Evolutionary conservation across 2,888 invertebrate species (phyloP).

Genomic region (Bombyx huttoni): DNA sequence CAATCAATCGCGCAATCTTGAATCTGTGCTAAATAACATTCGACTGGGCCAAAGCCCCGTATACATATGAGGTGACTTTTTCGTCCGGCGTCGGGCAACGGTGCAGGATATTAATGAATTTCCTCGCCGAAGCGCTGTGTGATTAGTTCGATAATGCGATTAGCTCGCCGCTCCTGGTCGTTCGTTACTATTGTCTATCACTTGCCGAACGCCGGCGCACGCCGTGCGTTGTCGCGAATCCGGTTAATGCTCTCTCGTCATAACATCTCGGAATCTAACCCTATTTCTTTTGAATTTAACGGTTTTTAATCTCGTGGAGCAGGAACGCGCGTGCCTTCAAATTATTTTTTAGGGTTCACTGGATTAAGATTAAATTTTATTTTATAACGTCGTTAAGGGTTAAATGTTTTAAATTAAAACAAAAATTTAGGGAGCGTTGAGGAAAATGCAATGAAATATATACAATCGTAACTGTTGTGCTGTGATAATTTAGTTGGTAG

Average conservation of each 20-base stretch:
- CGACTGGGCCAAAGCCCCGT: not conserved
- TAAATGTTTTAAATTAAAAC: no score
- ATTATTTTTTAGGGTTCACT: no score
- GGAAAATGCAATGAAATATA: no score
- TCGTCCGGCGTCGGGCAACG: conserved; percentile 27
- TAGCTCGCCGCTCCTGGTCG: conserved; percentile 35
- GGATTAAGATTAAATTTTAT: no score
- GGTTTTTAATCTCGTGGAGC: no score
- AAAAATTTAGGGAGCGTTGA: no score
- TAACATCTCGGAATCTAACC: no score
- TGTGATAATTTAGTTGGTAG: no score
- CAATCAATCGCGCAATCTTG: not conserved
- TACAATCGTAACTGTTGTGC: no score
- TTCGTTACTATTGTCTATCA: conserved; percentile 26
- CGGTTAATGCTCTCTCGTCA: not conserved
- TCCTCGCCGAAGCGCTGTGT: conserved; percentile 75
- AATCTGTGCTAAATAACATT: not conserved
- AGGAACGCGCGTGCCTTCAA: no score
- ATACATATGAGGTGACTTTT: conserved; percentile 24
- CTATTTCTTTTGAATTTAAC: no score
- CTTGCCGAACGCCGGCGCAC: conserved; percentile 9
- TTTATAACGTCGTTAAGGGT: no score
- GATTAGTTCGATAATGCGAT: conserved; percentile 78
- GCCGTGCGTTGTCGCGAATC: not conserved
- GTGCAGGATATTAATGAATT: conserved; percentile 80